Base-by-base conservation (phyloP, 2,888 invertebrate genomes). In the Cosmorhoe ocellata region DNA sequence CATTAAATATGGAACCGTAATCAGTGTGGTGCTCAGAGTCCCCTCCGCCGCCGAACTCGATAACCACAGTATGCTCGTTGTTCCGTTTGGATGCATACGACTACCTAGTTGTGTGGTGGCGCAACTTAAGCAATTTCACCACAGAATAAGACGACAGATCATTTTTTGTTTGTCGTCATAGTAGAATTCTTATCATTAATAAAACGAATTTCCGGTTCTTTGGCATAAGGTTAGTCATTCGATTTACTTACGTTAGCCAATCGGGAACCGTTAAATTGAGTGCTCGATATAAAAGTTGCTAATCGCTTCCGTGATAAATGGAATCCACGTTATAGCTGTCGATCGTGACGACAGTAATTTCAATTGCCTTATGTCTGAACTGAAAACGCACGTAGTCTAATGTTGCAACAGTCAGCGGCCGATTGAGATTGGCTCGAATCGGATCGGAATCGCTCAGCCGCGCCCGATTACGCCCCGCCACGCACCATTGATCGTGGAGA, bases 1-100 rank as follows among this genome's bases (percentile, higher is more conserved):
- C 87, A 87, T 89, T 81, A 88, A 88, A 87, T 84, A 88, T 89
- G 84, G 66, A 89, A 77, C 76, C 72, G 81, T 85, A 88, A 89
- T 89, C 86, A 88, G 84, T 76, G 81, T 76, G 77, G 76, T 76
- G 76, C 74, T 78, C 78, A 73, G 70, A 71, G 71, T 74, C 76
- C 78, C 77, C 79, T 76, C 76, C 66, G 70, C 70, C 67, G 70
- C 69, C 65, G 65, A 69, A 74, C 75, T 71, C 61, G 59, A 64
- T 67, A 63, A 71, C 76, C 72, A 66, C 71, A 74, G 18, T 18
- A 18, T 59, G 67, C 63, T 69, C 64, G 66, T 71, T 74, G 71
- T 75, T 65, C 63, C 74, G 65, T 70, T 70, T 67, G 73, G 69
- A 61, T 71, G 67, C 62, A 60, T 64, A 48, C 44, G 57, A 49